Base-by-base conservation (phyloP, 2,888 invertebrate genomes). In the Leistus spinibarbis region DNA sequence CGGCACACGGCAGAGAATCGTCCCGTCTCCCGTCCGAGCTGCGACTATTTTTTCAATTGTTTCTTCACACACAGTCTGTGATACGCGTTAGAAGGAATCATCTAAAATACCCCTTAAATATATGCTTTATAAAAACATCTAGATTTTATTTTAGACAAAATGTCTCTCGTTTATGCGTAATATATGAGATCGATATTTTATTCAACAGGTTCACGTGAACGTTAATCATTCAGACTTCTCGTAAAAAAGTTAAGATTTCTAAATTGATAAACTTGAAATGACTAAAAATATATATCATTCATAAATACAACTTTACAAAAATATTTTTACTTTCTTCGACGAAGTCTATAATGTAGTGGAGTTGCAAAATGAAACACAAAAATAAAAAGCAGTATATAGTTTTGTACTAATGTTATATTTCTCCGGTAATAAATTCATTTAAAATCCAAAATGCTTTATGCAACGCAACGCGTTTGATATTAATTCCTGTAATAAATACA, bases 161-260 rank as follows among this genome's bases (percentile, higher is more conserved):
- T 27, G 13, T 40, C 7, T 40, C 40, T 40, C 40, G 13, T 40
- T 40, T 40, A 40, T 40, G 3, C 24, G 24, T 24, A 24, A 24
- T 7, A 24, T 24, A 24, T 40, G 40, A n/a, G 40, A 5, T 67
- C 56, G 27, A 70, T 70, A 70, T 27, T 60, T 63, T 62, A 63
- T 62, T 70, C 69, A 70, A 70, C 69, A 70, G 63, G 69, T 70
- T 9, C 62, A 19, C 4, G 57, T 17, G 22, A n/a, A 68, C 16
- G 67, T 53, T 53, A 40, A 40, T 40, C 40, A 40, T 40, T 40
- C 40, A 5, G 4, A 40, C 40, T 40, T 40, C 40, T 40, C 40
- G 40, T 40, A 40, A 40, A 40, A 40, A 40, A 40, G 7, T 24
- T 5, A 40, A 40, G 40, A 40, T 40, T 40, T 0, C 40, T 40